Base-by-base conservation (phyloP, 1,140 invertebrate species). In the Steinernema khuongi region DNA sequence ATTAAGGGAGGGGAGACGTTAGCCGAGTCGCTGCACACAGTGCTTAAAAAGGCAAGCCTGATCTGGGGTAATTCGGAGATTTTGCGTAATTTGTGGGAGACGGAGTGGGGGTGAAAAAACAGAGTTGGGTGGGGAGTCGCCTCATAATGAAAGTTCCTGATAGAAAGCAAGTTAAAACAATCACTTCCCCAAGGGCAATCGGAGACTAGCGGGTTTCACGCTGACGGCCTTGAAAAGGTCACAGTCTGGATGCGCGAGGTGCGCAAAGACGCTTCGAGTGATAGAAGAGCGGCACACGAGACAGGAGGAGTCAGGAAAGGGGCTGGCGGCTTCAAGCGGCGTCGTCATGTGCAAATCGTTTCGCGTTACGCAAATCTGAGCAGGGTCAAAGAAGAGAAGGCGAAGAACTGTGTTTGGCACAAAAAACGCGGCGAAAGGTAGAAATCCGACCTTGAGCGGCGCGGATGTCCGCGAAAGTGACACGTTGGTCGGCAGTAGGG, bases 191-290 rank as follows among this genome's bases (percentile, higher is more conserved):
- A 60, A 60, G 50, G 50, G 50, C 50, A 60, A 22, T 14, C 50
- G 50, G 26, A 60, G 50, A 60, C 50, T 60, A 26, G 50, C 50
- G 50, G 50, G 50, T 60, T 60, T 26, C 50, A 26, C 19, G 22
- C 11, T 60, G 50, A 22, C 22, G 50, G 50, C 50, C 50, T 60
- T 60, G 50, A 60, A 60, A 60, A 60, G 50, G 50, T 60, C 50
- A 60, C 50, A 60, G 50, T 60, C 50, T 60, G 50, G 50, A 60
- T 60, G 50, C 50, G 50, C 50, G 19, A 60, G 50, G 50, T 60
- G 50, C 50, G 50, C 22, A 60, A 60, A 60, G 50, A 26, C 22
- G 50, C 7, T 60, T 7, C 50, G 50, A 60, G 50, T 7, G 36
- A n/a, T 41, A 11, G 36, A 41, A n/a, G n/a, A 41, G 4, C 14